Evolutionary conservation across 2,888 invertebrate species (phyloP), one percentile per base, ranked within the genome.

Genomic region (Isoperla grammatica): DNA sequence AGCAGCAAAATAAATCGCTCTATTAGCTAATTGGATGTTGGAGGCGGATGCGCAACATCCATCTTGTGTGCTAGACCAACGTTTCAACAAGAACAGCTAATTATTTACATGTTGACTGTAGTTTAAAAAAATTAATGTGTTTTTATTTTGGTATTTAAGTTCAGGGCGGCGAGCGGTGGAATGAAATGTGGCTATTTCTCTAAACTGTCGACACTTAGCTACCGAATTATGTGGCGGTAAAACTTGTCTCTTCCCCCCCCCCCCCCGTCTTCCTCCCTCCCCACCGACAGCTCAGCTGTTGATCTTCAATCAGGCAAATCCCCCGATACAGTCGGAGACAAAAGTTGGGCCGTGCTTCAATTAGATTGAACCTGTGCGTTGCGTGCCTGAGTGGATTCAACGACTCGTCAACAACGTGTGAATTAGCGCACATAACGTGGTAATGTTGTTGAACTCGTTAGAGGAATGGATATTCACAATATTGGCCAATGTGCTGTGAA

Each of bases 201-300:
- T 49, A 49, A 49, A 49, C 49, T 49, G 49, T 49, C 49, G 23
- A 49, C 49, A 49, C 49, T 49, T 49, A 49, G 49, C 49, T 49
- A 11, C 35, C 49, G 49, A 49, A 49, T 49, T 49, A 49, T 49
- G 49, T 49, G 46, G 20, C 46, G 22, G 46, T 17, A 46, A 46
- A 46, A 19, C 22, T 4, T 22, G 20, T n/a, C 12, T 11, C 12
- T 2, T 20, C 43, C 43, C 20, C 46, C 11, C 46, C 22, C 46
- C 46, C 46, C 46, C 17, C 20, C 46, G 9, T 2, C 46, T 20
- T 17, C 15, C 19, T 9, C 45, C 45, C 15, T 17, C 15, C 2
- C 15, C 17, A 9, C 22, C n/a, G 20, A 20, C 13, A 12, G 46
- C 22, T 20, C 46, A 46, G 46, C 46, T 46, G 46, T 46, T 46